These are phyloP conservation scores for Formica aserva DNA, from an alignment of 2,888 invertebrate species.

Conservation along the genomic window DNA sequence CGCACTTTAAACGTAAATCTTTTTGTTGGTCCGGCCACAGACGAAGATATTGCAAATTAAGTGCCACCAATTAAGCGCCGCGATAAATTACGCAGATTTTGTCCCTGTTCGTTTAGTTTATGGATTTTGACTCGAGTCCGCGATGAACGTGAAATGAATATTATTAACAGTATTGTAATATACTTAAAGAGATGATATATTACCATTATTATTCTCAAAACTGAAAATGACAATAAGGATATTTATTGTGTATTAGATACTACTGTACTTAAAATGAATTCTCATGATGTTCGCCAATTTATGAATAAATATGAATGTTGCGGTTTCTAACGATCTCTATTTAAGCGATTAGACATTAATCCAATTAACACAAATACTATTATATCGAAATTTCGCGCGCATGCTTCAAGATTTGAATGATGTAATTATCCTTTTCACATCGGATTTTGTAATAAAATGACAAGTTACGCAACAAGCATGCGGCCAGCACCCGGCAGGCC, in stretches of 20 bases:
- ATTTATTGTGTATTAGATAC: too few relatives aligned
- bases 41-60: slow-evolving; percentile 67
- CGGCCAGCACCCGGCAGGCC: background rate
- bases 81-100: slow-evolving; percentile 49
- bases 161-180: slow-evolving; percentile 48
- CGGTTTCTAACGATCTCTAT: background rate
- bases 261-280: background rate
- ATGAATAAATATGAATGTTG: slow-evolving; percentile 18
- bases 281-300: background rate
- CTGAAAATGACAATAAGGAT: background rate
- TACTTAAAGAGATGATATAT: slow-evolving; percentile 29
- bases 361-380: slow-evolving; percentile 1
- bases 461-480: slow-evolving; percentile 12
- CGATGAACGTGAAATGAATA: slow-evolving; percentile 42
- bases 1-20: slow-evolving; percentile 33
- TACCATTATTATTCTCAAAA: background rate
- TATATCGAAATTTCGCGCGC: background rate
- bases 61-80: slow-evolving; percentile 31
- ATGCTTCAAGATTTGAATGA: slow-evolving; percentile 6
- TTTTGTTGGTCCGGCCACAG: slow-evolving; percentile 43
- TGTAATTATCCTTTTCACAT: slow-evolving; percentile 18
- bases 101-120: slow-evolving; percentile 53
- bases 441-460: background rate
- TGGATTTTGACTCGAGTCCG: slow-evolving; percentile 57
- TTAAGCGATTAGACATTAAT: background rate